Conservation (phyloP, 2,888 invertebrate species). For the Polyploca ridens region DNA sequence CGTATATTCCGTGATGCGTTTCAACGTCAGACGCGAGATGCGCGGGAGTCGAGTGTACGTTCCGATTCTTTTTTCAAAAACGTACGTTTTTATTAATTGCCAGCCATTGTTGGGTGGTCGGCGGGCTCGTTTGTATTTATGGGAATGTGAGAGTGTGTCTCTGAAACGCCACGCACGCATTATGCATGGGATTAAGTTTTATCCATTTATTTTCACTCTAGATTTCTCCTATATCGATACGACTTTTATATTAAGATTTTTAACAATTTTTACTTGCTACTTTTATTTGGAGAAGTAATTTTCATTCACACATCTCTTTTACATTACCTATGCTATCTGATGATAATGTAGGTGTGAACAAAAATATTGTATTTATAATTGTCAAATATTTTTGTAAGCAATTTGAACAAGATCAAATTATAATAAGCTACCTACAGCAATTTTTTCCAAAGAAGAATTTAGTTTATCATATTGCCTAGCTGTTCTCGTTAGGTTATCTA, state of each 20-base stretch:
- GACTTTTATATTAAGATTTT: too few species aligned
- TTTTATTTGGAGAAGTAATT: not conserved
- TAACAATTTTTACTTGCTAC: not conserved
- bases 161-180: conserved; percentile 32
- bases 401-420: not conserved
- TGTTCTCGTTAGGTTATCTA: too few species aligned
- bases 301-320: not conserved
- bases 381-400: too few species aligned
- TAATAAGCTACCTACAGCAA: not conserved
- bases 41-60: conserved; percentile 52
- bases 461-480: not conserved
- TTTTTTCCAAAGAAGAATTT: not conserved
- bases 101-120: conserved; percentile 68
- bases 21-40: conserved; percentile 58
- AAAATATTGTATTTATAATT: not conserved
- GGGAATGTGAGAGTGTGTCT: conserved; percentile 39
- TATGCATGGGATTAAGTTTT: conserved; percentile 40
- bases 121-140: conserved; percentile 40
- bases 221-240: not conserved
- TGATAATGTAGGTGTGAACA: not conserved
- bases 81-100: conserved; percentile 62
- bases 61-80: conserved; percentile 47
- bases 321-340: not conserved
- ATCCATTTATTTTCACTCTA: conserved; percentile 31
- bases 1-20: conserved; percentile 66